Conservation (phyloP, 1,140 invertebrate species). For the Calephelis nemesis region DNA sequence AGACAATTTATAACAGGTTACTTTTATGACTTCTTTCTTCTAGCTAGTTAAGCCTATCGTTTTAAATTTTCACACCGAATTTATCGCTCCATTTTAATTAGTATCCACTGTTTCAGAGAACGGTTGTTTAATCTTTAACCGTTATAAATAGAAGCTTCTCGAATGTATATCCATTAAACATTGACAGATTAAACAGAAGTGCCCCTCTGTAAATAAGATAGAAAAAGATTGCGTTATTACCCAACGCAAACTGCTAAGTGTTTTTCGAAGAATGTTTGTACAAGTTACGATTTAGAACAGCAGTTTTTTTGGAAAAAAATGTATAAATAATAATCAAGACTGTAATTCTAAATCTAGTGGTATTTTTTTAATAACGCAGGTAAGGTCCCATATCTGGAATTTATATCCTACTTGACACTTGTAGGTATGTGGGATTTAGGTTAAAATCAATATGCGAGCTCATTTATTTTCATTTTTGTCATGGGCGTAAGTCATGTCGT, state of each 20-base stretch:
- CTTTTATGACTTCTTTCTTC: constrained; percentile 24
- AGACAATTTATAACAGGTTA: constrained; percentile 1
- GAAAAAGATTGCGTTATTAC: constrained; percentile 9
- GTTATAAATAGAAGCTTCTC: constrained; percentile 3
- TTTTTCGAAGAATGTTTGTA: background rate
- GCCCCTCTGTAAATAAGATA: background rate
- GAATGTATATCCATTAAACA: constrained; percentile 1
- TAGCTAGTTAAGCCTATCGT: constrained; percentile 26
- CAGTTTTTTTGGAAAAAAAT: too few relatives aligned
- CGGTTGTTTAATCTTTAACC: constrained; percentile 13
- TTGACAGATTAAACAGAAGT: constrained; percentile 12
- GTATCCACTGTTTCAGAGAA: constrained; percentile 16
- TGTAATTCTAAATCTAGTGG: too few relatives aligned
- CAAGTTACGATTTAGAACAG: background rate
- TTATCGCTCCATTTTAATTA: constrained; percentile 29
- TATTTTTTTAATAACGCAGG: too few relatives aligned
- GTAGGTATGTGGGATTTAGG: too few relatives aligned
- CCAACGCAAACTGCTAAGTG: constrained; percentile 4
- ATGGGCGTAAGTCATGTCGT: too few relatives aligned
- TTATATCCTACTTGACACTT: too few relatives aligned
- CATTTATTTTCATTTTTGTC: too few relatives aligned
- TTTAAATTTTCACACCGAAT: constrained; percentile 26
- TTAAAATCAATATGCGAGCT: too few relatives aligned
- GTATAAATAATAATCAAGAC: too few relatives aligned
- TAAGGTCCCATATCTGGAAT: too few relatives aligned